phyloP scores from a whole-genome alignment of 2,888 invertebrate genomes.

The Beris chalybata region DNA sequence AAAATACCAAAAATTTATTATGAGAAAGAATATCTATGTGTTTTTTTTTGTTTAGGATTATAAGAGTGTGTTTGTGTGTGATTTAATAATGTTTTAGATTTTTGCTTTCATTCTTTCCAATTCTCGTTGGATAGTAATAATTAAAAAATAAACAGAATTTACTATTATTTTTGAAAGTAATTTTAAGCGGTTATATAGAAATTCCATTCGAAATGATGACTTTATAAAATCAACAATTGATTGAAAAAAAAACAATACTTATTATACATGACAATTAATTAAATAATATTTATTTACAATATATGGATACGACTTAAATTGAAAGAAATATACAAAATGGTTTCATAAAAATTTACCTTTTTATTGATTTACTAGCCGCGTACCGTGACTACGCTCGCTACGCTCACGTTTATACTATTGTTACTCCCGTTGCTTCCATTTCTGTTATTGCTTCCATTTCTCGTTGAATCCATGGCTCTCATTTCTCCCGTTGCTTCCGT shows the following conservation, averaged over 20 bases:
- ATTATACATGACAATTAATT: slow-evolving; percentile 5
- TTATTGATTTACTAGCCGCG: too few relatives aligned
- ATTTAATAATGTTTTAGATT: background rate
- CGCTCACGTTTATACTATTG: too few relatives aligned
- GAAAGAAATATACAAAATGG: background rate
- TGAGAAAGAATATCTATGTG: slow-evolving; percentile 11
- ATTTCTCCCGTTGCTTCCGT: too few relatives aligned
- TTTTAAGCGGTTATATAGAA: slow-evolving; percentile 13
- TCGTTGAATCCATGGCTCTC: too few relatives aligned
- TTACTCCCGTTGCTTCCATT: too few relatives aligned
- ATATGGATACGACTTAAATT: background rate
- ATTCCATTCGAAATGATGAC: slow-evolving; percentile 19
- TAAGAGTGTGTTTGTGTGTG: slow-evolving; percentile 19
- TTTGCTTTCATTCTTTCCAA: background rate
- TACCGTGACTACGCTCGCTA: too few relatives aligned
- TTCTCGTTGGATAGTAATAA: background rate
- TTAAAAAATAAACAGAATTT: background rate
- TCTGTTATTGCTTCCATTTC: too few relatives aligned
- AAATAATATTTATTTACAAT: slow-evolving; percentile 26
- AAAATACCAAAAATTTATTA: slow-evolving; percentile 2
- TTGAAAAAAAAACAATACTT: slow-evolving; percentile 15
- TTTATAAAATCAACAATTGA: slow-evolving; percentile 22
- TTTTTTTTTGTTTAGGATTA: slow-evolving; percentile 19
- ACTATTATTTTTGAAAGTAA: background rate
- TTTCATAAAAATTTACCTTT: too few relatives aligned